Evolutionary conservation across 64 coral and sea anemone genomes (phyloP).

Genomic region (Dendronephthya gigantea): DNA sequence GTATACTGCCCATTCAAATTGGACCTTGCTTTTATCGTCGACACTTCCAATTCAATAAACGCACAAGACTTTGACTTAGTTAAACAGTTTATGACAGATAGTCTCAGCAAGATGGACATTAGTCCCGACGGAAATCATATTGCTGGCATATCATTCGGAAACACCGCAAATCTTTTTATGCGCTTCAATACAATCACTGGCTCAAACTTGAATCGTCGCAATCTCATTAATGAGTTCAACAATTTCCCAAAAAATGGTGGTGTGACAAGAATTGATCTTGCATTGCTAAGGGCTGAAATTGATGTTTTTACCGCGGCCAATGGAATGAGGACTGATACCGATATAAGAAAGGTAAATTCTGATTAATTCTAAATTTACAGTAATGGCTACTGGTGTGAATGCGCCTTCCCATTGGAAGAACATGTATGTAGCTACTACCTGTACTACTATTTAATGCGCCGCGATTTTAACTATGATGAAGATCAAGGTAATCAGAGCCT

Average conservation of each 20-base stretch:
- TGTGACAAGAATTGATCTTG: neutral
- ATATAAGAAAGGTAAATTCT: neutral
- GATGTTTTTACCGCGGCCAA: neutral
- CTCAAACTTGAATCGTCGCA: neutral
- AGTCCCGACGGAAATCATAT: neutral
- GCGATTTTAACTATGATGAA: no score
- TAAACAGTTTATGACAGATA: neutral
- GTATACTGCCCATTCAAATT: neutral
- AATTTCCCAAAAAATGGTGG: neutral
- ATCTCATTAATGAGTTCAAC: neutral
- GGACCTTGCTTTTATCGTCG: slow-evolving; percentile 3
- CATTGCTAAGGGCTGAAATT: neutral
- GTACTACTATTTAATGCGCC: no score
- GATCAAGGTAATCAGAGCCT: no score
- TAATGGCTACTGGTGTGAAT: no score
- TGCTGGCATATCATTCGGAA: neutral
- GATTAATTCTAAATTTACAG: no score
- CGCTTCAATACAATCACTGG: neutral
- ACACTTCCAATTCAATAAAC: neutral
- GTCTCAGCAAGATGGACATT: neutral
- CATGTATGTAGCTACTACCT: no score
- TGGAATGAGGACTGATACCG: neutral
- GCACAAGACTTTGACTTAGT: neutral
- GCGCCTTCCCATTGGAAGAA: no score
- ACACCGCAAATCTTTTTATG: neutral